A percentile compares a stretch with the other conserved stretches of the same genome.
phyloP scores from a whole-genome alignment of 2,113 vertebrate genomes.

The Callipepla californica region DNA sequence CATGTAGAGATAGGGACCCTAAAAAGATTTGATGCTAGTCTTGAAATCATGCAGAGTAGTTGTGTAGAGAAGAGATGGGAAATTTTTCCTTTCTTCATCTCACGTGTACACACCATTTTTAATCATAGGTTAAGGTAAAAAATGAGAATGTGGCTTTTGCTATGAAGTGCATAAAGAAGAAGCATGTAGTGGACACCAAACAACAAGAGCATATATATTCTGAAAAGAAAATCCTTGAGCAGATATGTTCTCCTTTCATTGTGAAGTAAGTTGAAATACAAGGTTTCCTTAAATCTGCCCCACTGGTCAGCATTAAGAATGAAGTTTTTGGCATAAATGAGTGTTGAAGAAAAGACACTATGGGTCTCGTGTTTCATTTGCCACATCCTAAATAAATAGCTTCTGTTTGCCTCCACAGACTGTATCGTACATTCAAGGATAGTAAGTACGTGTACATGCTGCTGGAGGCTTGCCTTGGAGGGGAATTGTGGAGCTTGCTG shows the following conservation, averaged over 20 bases:
- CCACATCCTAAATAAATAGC: neutral
- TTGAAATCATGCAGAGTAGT: neutral
- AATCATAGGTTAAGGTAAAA: slow-evolving; percentile 88
- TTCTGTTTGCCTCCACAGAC: slow-evolving; percentile 74
- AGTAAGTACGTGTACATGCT: slow-evolving; percentile 93
- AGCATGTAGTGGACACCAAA: slow-evolving; percentile 90
- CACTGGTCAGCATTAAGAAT: neutral
- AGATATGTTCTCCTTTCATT: slow-evolving; percentile 87
- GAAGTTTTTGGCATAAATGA: neutral
- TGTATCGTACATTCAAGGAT: slow-evolving; percentile 92
- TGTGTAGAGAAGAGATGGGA: neutral
- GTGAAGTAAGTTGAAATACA: slow-evolving; percentile 80
- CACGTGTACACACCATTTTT: neutral
- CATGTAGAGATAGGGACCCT: neutral
- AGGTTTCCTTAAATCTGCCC: neutral
- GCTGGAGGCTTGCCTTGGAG: slow-evolving; percentile 92
- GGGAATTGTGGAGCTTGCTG: slow-evolving; percentile 92
- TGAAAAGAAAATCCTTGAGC: slow-evolving; percentile 90
- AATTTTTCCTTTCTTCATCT: neutral
- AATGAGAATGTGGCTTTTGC: slow-evolving; percentile 89
- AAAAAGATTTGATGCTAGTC: neutral
- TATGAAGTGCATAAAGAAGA: slow-evolving; percentile 94
- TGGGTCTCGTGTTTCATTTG: neutral
- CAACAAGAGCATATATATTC: slow-evolving; percentile 95
- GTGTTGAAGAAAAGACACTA: neutral